Evolutionary conservation across 2,113 vertebrate species (phyloP), one percentile per base, ranked within the genome.

Genomic region (Triplophysa dalaica): DNA sequence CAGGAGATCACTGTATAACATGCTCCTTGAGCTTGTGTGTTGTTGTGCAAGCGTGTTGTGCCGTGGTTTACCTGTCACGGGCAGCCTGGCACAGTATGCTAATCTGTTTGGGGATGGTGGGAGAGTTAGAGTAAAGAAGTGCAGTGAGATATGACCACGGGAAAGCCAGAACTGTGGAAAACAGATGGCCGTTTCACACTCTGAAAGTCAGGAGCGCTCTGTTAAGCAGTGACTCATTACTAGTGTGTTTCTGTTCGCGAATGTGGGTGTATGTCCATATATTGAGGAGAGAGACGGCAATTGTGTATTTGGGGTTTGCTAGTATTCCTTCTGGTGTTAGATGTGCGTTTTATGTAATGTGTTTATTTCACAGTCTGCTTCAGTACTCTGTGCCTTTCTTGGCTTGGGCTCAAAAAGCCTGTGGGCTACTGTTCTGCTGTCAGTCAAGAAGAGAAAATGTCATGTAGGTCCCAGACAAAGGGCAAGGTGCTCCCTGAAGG

Each of bases 161-260:
- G 64, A 54, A 76, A 63, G n/a, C 68, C 60, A 60, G 43, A 43
- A 76, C 56, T 16, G 29, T 22, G 43, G 48, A 62, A 74, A 80
- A 72, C 82, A 83, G 74, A 80, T 62, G 26, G 64, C 11, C 4
- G 41, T 38, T 80, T 79, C 70, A 76, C 78, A 80, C 66, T 81
- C 61, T 70, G 66, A 70, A 67, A 70, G 67, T 60, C 78, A 80
- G 29, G 33, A 19, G 24, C 22, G 1, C 54, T 70, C 19, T 8
- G n/a, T 73, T 79, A 43, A 79, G 69, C 69, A 38, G 33, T 38
- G 33, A 38, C 33, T 38, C 33, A 38, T 38, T 38, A 38, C 33
- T 7, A 38, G 33, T 38, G 33, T 38, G 33, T 38, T 38, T 38
- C 3, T 38, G 33, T 38, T 17, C 73, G 79, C 48, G 54, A 48